Evolutionary conservation across 2,888 invertebrate genomes (phyloP), one percentile per base, ranked within the genome.

Genomic region (Idaea aversata): DNA sequence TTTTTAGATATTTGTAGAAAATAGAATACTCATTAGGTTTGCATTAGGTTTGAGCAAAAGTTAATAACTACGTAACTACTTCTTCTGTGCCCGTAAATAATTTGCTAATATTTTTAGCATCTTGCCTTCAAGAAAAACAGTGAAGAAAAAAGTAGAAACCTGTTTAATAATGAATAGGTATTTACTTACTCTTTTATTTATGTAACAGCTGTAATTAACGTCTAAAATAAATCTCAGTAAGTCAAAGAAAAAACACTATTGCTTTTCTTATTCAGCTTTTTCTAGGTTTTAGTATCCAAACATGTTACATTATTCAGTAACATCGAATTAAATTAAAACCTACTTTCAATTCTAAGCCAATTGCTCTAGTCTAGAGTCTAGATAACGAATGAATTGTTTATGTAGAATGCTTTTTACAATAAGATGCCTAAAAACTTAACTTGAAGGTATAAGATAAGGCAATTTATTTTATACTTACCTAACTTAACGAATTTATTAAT

Each of bases 301-400:
- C 47, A 47, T 47, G 47, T 47, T 47, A 47, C 47, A 47, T 47
- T 47, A 47, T 47, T 47, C 47, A 47, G 47, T 47, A 47, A 47
- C 47, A 13, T 65, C 61, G 59, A 63, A 66, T 66, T 63, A 66
- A 65, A 65, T 63, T 58, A 38, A 34, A 57, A 65, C 61, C 59
- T 59, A 59, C 36, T 36, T 66, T 66, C 62, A 63, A 59, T 63
- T 59, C 59, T 34, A 58, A 61, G 36, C 60, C 61, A 47, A 47
- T 47, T 47, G 47, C 47, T 47, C 13, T 47, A 47, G 47, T 47
- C 47, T 25, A 25, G 25, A 25, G 25, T 25, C 36, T 10, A 47
- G 58, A 67, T 59, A 63, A 35, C 61, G 34, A 61, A 65, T 67
- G 61, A 61, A 61, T 63, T 67, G 63, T 64, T 62, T 47, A 10